Evolutionary conservation across 1,140 invertebrate species (phyloP).

Genomic region (Caenorhabditis brenneri): DNA sequence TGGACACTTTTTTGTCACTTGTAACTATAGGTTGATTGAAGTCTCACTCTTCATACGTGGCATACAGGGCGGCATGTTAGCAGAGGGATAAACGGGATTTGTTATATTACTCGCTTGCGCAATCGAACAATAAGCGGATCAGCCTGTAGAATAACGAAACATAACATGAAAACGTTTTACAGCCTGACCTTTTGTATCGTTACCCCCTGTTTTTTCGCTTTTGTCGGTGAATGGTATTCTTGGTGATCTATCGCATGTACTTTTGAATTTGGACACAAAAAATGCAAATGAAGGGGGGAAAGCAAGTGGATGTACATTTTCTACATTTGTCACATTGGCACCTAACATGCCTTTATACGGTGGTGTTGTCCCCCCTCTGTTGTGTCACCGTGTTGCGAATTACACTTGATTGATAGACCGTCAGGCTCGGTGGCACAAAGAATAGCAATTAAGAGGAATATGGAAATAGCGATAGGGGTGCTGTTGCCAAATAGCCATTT

Average conservation of each 20-base stretch:
- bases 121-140: constrained; percentile 39
- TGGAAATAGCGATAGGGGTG: constrained; percentile 15
- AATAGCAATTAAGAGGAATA: constrained; percentile 36
- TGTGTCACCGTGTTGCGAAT: constrained; percentile 19
- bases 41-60: neutral
- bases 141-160: constrained; percentile 31
- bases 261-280: neutral
- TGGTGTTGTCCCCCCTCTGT: neutral
- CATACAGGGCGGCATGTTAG: neutral
- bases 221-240: neutral
- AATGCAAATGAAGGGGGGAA: neutral
- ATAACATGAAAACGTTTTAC: constrained; percentile 33
- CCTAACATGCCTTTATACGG: constrained; percentile 36
- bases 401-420: constrained; percentile 34
- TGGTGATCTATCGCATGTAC: neutral
- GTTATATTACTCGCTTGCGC: constrained; percentile 39
- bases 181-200: constrained; percentile 1
- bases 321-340: constrained; percentile 21
- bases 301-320: neutral
- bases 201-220: neutral
- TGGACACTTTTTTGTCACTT: neutral
- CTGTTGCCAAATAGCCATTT: neutral
- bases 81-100: constrained; percentile 5
- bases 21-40: neutral
- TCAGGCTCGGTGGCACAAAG: constrained; percentile 34